A percentile compares a stretch with the other conserved stretches of the same genome.
These are phyloP conservation scores for Hirudinaria manillensis DNA, from an alignment of 2,888 invertebrate genomes.

Conservation along the genomic window DNA sequence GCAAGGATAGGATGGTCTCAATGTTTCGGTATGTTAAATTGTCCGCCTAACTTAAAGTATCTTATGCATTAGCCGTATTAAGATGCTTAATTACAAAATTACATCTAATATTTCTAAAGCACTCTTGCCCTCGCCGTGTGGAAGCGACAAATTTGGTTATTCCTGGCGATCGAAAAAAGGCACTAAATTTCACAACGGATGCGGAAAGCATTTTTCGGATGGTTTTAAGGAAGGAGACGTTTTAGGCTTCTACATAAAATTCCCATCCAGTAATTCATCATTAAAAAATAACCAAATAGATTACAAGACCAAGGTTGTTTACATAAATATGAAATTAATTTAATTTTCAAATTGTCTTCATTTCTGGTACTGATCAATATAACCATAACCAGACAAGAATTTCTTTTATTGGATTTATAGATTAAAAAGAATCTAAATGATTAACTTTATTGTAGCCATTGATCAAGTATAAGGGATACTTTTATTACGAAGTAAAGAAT, in stretches of 20 bases:
- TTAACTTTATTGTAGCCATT: slow-evolving; percentile 65
- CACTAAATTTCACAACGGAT: slow-evolving; percentile 78
- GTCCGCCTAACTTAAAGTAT: no score
- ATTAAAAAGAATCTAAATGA: not conserved
- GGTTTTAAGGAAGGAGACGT: slow-evolving; percentile 83
- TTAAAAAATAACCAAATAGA: slow-evolving; percentile 68
- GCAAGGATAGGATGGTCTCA: slow-evolving; percentile 92
- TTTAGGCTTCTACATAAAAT: slow-evolving; percentile 77
- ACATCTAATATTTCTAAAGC: slow-evolving; percentile 62
- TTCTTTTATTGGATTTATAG: no score
- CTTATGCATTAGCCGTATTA: no score
- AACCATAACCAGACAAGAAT: no score
- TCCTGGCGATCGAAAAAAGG: slow-evolving; percentile 83
- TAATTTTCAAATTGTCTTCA: no score
- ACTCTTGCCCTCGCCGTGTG: slow-evolving; percentile 82
- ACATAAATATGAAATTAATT: no score
- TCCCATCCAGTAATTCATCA: slow-evolving; percentile 56
- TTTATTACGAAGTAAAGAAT: slow-evolving; percentile 97
- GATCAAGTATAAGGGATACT: slow-evolving; percentile 94
- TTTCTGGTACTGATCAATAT: no score
- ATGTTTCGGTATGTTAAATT: slow-evolving; percentile 57
- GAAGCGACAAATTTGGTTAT: slow-evolving; percentile 97
- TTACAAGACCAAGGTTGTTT: slow-evolving; percentile 78
- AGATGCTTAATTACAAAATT: no score
- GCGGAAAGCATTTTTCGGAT: slow-evolving; percentile 76